Evolutionary conservation across 1,140 invertebrate species (phyloP).

Genomic region (Apis laboriosa): DNA sequence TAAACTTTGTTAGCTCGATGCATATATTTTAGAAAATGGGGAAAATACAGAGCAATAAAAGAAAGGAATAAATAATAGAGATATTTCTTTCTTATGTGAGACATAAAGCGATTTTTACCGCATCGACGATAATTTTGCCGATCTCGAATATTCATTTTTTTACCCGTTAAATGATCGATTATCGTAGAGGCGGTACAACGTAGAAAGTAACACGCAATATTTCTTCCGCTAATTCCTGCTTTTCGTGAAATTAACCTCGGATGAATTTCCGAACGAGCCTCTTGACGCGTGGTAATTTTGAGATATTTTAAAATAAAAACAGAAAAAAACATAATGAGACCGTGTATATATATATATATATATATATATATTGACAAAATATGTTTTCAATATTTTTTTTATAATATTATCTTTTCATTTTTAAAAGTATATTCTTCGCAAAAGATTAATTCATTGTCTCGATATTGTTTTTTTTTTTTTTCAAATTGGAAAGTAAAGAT

Average conservation of each 20-base stretch:
- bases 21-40: not conserved
- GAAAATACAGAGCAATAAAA: constrained; percentile 48
- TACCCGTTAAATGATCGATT: constrained; percentile 14
- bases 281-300: not conserved
- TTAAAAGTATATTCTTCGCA: no score
- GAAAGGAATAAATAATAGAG: not conserved
- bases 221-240: constrained; percentile 20
- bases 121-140: constrained; percentile 14
- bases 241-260: not conserved
- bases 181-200: constrained; percentile 25
- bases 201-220: constrained; percentile 17
- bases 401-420: no score
- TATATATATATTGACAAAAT: not conserved
- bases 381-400: no score
- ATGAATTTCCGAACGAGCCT: not conserved
- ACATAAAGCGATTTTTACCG: constrained; percentile 1
- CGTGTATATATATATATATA: no score
- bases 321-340: not conserved
- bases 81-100: not conserved
- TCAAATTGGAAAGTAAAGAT: not conserved
- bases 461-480: not conserved
- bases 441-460: no score
- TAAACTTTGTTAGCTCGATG: not conserved
- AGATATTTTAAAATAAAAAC: not conserved
- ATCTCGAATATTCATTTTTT: not conserved